Evolutionary conservation across 2,888 invertebrate genomes (phyloP).

Genomic region (Barypeithes pellucidus): DNA sequence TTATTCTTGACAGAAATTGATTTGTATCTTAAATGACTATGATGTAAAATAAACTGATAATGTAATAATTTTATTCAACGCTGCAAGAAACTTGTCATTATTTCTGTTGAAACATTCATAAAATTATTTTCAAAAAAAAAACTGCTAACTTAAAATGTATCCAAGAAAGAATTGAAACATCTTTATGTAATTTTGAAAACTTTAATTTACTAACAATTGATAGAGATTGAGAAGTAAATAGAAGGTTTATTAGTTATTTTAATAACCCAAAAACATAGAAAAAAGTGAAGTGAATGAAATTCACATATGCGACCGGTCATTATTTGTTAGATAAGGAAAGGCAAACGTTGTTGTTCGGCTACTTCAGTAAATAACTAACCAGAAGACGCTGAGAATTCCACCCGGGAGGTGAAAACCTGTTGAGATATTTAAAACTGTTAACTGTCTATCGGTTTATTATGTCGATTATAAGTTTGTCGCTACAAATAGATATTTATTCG

Average conservation of each 20-base stretch:
- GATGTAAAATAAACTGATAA: no score
- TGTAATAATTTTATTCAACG: no score
- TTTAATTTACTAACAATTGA: no score
- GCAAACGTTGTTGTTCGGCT: constrained; percentile 38
- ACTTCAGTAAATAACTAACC: constrained; percentile 41
- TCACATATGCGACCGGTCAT: constrained; percentile 33
- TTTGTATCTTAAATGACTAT: no score
- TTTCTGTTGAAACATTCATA: no score
- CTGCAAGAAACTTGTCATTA: no score
- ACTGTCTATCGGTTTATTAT: constrained; percentile 40
- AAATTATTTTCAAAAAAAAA: no score
- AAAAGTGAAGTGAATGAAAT: constrained; percentile 28
- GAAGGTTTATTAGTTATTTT: not conserved
- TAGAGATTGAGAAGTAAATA: not conserved
- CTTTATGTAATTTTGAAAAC: no score
- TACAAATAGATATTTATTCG: constrained; percentile 20
- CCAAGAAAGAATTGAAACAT: no score
- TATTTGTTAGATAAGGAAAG: constrained; percentile 36
- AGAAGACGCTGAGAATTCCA: constrained; percentile 41
- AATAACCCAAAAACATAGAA: not conserved
- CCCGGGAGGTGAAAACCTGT: constrained; percentile 48
- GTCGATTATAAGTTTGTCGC: constrained; percentile 8
- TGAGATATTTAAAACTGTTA: constrained; percentile 49
- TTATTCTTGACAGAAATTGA: no score
- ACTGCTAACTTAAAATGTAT: no score